Conservation (phyloP, 2,797 vertebrate species). For the Spondyliosoma cantharus region DNA sequence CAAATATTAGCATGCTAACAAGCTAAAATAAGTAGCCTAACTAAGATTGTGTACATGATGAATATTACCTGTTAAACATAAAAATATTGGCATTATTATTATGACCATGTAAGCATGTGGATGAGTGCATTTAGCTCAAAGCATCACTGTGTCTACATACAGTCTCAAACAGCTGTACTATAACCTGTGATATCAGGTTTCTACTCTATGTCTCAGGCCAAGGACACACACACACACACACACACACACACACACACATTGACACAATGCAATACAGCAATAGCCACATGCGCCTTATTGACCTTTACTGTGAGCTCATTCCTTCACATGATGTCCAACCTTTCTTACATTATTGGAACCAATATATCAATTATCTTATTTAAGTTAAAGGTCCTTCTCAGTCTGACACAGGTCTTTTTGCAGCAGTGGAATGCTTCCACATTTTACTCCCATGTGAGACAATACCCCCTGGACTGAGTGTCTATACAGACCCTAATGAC, state of each 20-base stretch:
- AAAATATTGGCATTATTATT: not conserved
- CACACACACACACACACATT: not conserved
- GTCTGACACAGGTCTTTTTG: slow-evolving; percentile 64
- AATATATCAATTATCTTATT: slow-evolving; percentile 71
- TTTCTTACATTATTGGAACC: slow-evolving; percentile 57
- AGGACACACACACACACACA: not conserved
- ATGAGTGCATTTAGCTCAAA: not conserved
- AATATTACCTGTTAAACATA: not conserved
- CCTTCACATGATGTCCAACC: slow-evolving; percentile 65
- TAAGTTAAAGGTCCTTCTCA: slow-evolving; percentile 22
- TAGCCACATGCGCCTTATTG: not conserved
- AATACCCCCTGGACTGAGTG: slow-evolving; percentile 41
- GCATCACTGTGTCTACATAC: not conserved
- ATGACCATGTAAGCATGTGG: not conserved
- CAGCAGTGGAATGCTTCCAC: slow-evolving; percentile 58
- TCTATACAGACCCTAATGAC: not conserved
- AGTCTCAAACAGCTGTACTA: not conserved
- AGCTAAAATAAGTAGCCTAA: not conserved
- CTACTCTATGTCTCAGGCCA: not conserved
- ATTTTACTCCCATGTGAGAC: slow-evolving; percentile 46
- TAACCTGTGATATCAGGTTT: not conserved
- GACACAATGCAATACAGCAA: not conserved
- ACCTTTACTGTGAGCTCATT: not conserved
- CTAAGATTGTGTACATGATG: not conserved
- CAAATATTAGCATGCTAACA: not conserved